These are phyloP conservation scores for Vireo griseus DNA, from an alignment of 2,797 vertebrate species.

Conservation along the genomic window DNA sequence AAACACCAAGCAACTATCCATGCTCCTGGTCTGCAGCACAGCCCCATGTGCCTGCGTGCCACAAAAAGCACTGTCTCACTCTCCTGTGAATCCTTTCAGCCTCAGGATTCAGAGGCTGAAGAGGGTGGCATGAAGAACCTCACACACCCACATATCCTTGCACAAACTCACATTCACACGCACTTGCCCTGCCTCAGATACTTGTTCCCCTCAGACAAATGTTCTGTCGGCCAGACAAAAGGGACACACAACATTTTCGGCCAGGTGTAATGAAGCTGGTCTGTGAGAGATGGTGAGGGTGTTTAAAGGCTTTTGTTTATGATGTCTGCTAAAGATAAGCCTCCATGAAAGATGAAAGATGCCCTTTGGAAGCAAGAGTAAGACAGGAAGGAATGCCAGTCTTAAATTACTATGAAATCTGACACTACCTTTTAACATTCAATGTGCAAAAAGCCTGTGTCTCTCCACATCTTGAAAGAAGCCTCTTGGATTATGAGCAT, in stretches of 20 bases:
- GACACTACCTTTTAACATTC: constrained; percentile 18
- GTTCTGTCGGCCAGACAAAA: not conserved
- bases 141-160: not conserved
- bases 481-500: not conserved
- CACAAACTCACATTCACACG: not conserved
- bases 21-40: accelerated
- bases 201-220: not conserved
- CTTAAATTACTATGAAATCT: constrained; percentile 32
- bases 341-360: constrained; percentile 21
- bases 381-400: not conserved
- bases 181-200: not conserved
- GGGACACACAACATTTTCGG: not conserved
- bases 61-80: accelerated
- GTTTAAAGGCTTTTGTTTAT: not conserved
- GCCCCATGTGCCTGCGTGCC: not conserved
- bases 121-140: not conserved
- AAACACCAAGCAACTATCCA: not conserved
- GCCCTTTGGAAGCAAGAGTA: not conserved
- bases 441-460: not conserved
- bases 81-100: not conserved
- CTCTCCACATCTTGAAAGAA: not conserved
- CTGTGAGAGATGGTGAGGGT: not conserved
- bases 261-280: not conserved
- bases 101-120: not conserved
- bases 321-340: constrained; percentile 13